Evolutionary conservation across 2,113 vertebrate species (phyloP), one percentile per base, ranked within the genome.

Genomic region (Scartelaos histophorus): DNA sequence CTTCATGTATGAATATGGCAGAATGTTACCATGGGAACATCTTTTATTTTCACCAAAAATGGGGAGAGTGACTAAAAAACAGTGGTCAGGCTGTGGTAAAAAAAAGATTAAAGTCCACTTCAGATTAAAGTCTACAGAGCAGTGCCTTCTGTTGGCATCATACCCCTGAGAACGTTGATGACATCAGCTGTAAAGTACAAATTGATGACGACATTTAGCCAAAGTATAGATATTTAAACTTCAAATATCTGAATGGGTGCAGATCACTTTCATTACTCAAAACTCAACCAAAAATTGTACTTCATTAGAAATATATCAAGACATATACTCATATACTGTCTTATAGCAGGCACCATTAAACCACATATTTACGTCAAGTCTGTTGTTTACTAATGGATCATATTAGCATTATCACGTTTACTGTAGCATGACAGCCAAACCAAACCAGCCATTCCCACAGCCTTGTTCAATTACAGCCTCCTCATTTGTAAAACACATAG

Each of bases 401-500:
- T 19, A 64, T 76, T 75, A 21, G 21, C 67, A 38, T 64, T 35
- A 12, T 61, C 58, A 34, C 58, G 17, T 61, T 3, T 16, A 17
- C 58, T 53, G 67, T 64, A 60, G 12, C 9, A 19, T 21, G 51
- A n/a, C 16, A 16, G 3, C 21, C 16, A 13, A 15, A 25, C 22
- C 13, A 35, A 73, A 25, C 43, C 53, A 47, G 21, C 64, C 2
- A 61, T 76, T 74, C 38, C 46, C 67, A 54, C 71, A 67, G 54
- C 49, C 43, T 19, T 66, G 70, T 70, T 69, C 66, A 21, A 17
- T 74, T 67, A 58, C 70, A 69, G 66, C 58, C 57, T 65, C 45
- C 81, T 88, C 71, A 76, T 88, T 87, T 87, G 82, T 85, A 79
- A 79, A 86, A 81, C 80, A 84, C 6, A 12, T 61, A 22, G 69